Conservation (phyloP, 2,113 vertebrate species). For the Taxidea taxus region DNA sequence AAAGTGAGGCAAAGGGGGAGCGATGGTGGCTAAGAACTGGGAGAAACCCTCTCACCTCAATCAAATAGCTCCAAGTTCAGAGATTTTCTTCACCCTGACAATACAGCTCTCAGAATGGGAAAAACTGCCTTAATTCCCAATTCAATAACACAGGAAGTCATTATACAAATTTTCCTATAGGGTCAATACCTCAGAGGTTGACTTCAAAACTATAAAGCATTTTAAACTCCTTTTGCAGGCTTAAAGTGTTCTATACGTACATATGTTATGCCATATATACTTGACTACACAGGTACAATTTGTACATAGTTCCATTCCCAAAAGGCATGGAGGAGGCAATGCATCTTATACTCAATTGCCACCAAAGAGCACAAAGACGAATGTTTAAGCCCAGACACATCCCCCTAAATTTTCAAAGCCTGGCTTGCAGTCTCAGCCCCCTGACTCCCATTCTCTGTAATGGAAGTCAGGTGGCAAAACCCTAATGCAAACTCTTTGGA, state of each 20-base stretch:
- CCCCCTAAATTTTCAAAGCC: conserved; percentile 64
- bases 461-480: conserved; percentile 69
- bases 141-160: conserved; percentile 53
- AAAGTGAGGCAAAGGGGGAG: not conserved
- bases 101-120: not conserved
- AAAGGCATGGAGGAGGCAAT: not conserved
- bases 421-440: conserved; percentile 57
- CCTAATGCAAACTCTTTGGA: conserved; percentile 55
- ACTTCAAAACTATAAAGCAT: conserved; percentile 57
- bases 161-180: conserved; percentile 56
- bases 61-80: conserved; percentile 20
- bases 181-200: conserved; percentile 56
- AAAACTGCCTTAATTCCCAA: conserved; percentile 57
- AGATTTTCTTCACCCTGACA: conserved; percentile 8
- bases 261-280: not conserved
- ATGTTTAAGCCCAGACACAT: conserved; percentile 60
- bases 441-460: conserved; percentile 66
- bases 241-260: conserved; percentile 3
- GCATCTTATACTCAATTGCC: conserved; percentile 40
- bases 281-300: conserved; percentile 46
- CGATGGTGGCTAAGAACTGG: not conserved
- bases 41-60: conserved; percentile 7
- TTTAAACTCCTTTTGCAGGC: conserved; percentile 37
- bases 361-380: conserved; percentile 53
- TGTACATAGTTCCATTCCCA: conserved; percentile 42